Evolutionary conservation across 2,888 invertebrate genomes (phyloP).

Genomic region (Mylabris sibirica): DNA sequence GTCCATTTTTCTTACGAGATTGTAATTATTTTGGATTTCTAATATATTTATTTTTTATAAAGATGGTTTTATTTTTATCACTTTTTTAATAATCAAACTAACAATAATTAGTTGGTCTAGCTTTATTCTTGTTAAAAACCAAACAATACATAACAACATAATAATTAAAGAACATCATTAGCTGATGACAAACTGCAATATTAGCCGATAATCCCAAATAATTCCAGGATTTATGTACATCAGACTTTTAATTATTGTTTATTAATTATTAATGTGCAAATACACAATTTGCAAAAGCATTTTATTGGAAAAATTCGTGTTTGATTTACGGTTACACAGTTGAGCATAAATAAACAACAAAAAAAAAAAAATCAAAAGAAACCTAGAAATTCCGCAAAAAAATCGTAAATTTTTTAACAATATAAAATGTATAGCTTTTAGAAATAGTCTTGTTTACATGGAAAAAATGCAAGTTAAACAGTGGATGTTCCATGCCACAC

Average conservation of each 20-base stretch:
- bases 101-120: constrained; percentile 22
- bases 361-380: too few relatives aligned
- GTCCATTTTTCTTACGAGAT: neutral
- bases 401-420: neutral
- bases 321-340: constrained; percentile 25
- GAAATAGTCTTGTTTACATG: constrained; percentile 28
- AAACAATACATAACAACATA: constrained; percentile 31
- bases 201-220: constrained; percentile 20
- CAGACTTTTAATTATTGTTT: constrained; percentile 33
- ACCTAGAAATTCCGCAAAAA: neutral
- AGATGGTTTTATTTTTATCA: neutral
- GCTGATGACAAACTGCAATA: constrained; percentile 30
- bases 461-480: constrained; percentile 31
- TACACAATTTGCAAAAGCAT: constrained; percentile 33
- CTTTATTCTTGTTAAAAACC: constrained; percentile 34
- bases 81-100: neutral
- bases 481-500: constrained; percentile 36
- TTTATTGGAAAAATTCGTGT: constrained; percentile 15
- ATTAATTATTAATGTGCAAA: constrained; percentile 33
- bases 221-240: constrained; percentile 31
- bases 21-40: constrained; percentile 11
- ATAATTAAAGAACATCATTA: constrained; percentile 26
- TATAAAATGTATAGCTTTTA: neutral
- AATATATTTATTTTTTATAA: constrained; percentile 2
- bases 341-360: constrained; percentile 26